phyloP scores from a whole-genome alignment of 2,113 vertebrate genomes.

The Sciurus niger region DNA sequence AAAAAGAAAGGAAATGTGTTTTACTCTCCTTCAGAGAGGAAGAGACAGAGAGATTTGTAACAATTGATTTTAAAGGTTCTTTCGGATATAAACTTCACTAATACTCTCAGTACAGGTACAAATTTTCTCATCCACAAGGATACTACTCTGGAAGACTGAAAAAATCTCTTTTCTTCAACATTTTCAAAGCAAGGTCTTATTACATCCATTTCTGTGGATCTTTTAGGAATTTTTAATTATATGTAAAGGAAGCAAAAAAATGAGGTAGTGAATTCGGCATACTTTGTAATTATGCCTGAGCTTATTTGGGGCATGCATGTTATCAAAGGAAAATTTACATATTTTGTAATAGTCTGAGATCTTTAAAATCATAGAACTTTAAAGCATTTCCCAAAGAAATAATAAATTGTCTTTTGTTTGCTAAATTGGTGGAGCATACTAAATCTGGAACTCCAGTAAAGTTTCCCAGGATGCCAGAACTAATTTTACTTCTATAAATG shows the following conservation, averaged over 20 bases:
- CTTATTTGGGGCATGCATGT: neutral
- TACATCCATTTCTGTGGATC: neutral
- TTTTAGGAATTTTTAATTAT: slow-evolving; percentile 33
- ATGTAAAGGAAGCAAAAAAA: neutral
- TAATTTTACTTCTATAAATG: slow-evolving; percentile 20
- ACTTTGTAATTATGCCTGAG: neutral
- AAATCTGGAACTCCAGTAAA: neutral
- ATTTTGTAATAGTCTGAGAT: slow-evolving; percentile 13
- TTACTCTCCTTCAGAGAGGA: neutral
- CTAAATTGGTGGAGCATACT: neutral
- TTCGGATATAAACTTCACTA: neutral
- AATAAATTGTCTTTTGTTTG: neutral
- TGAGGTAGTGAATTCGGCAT: neutral
- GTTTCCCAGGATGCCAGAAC: neutral
- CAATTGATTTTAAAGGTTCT: neutral
- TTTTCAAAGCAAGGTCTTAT: neutral
- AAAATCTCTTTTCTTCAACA: neutral
- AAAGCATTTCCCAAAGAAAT: slow-evolving; percentile 18
- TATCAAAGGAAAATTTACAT: slow-evolving; percentile 35
- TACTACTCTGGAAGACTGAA: neutral
- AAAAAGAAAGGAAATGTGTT: neutral
- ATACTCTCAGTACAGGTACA: neutral
- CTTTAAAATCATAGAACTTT: slow-evolving; percentile 33
- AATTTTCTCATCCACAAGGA: neutral
- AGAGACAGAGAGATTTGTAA: neutral